Evolutionary conservation across 2,113 vertebrate genomes (phyloP), one percentile per base, ranked within the genome.

Genomic region (Athene cunicularia): DNA sequence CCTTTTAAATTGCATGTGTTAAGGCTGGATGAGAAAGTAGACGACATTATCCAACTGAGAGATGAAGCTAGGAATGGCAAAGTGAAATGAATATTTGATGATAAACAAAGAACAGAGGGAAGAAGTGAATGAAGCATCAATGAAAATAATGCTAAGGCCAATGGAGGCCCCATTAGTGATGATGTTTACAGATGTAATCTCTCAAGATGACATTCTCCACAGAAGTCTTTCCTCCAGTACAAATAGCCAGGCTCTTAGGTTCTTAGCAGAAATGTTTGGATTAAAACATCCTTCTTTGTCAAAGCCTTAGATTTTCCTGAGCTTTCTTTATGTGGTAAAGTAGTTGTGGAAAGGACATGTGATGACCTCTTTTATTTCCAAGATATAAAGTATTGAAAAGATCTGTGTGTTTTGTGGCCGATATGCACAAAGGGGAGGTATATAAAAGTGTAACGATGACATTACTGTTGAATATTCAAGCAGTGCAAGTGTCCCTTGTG

Each of bases 71-170:
- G 14, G 24, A 92, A 86, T 0, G 1, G 19, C 30, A 80, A 58
- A 92, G 33, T 32, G 32, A 84, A 89, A 74, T 5, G 1, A 81
- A 11, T 83, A 12, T 58, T 83, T 90, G 52, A 60, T 56, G 79
- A 63, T 63, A 81, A 94, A 89, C 64, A 93, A 91, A 80, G 59
- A 91, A 80, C 64, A 75, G 56, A 84, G 19, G 14, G 58, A 96
- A 87, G 73, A 94, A 94, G 53, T 70, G 75, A 83, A 90, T 80
- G 66, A 89, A 80, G 53, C 49, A 79, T 72, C 74, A 75, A 60
- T 91, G 58, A 93, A 95, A 90, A 91, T 85, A 87, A 73, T 33
- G 33, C 35, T 72, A 60, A 94, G 56, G 70, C 56, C 93, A 96
- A 94, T 64, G 66, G 62, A 79, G 75, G 35, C 12, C 35, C 77